A percentile compares a stretch with the other conserved stretches of the same genome.
These are phyloP conservation scores for Apis florea DNA, from an alignment of 1,140 invertebrate genomes.

Conservation along the genomic window DNA sequence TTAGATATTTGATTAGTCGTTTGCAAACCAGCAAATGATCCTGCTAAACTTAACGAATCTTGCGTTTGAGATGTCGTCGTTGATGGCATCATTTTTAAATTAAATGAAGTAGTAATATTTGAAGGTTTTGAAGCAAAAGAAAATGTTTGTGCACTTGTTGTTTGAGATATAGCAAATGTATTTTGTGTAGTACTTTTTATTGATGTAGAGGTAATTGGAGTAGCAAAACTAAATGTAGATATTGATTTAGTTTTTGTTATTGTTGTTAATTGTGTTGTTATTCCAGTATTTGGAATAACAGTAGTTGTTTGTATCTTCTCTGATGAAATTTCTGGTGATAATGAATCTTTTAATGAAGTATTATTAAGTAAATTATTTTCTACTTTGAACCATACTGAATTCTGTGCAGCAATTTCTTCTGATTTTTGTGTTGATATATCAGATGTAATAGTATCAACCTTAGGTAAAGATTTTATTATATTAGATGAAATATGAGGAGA, in stretches of 20 bases:
- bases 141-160: slow-evolving; percentile 45
- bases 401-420: slow-evolving; percentile 40
- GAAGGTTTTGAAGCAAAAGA: slow-evolving; percentile 61
- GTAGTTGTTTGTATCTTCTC: slow-evolving; percentile 9
- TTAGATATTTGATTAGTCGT: not conserved
- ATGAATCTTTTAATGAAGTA: slow-evolving; percentile 43
- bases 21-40: slow-evolving; percentile 25
- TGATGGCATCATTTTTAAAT: slow-evolving; percentile 24
- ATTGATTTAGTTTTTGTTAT: not conserved
- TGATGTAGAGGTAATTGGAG: not conserved
- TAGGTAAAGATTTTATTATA: slow-evolving; percentile 53
- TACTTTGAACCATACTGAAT: slow-evolving; percentile 16
- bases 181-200: slow-evolving; percentile 27
- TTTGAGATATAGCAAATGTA: slow-evolving; percentile 8
- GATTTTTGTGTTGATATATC: slow-evolving; percentile 54
- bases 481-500: slow-evolving; percentile 2
- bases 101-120: slow-evolving; percentile 5
- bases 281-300: slow-evolving; percentile 7
- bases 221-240: slow-evolving; percentile 51
- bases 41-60: slow-evolving; percentile 33
- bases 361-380: slow-evolving; percentile 48
- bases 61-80: slow-evolving; percentile 19
- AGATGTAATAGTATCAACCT: slow-evolving; percentile 62
- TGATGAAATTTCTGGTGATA: slow-evolving; percentile 43
- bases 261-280: slow-evolving; percentile 23